Base-by-base conservation (phyloP, 1,140 invertebrate species). In the Drosophila eugracilis region DNA sequence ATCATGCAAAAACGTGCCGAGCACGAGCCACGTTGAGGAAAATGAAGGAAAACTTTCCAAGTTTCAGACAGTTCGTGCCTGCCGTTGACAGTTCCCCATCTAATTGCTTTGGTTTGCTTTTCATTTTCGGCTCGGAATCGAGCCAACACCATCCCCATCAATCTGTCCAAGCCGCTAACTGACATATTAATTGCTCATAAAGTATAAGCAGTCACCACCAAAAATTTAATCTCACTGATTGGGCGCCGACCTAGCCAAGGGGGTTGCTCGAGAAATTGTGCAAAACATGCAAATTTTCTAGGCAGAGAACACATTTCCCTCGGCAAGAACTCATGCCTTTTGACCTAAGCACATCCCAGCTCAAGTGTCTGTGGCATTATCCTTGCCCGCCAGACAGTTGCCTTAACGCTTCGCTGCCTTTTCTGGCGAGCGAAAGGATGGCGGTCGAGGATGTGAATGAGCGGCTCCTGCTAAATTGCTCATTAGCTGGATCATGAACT, bases 1-100 rank as follows among this genome's bases (percentile, higher is more conserved):
- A 77, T 88, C 80, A 85, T 85, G 83, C 80, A 88, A 77, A 88
- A 85, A 81, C 80, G 83, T 85, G 80, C 54, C 80, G 54, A 30
- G 12, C 81, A 88, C 80, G 83, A 81, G 80, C 59, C 81, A 39
- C 15, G n/a, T n/a, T 14, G 26, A 42, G 62, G 47, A 53, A 78
- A 78, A 45, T 47, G 34, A 21, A 54, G 69, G 69, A 75, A 78
- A 70, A 70, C 45, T 48, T 66, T 62, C 24, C 67, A 54, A 69
- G 55, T 59, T 57, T 24, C 24, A 36, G 30, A 24, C 41, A 62
- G 30, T 63, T 62, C 49, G 50, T 67, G 77, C 44, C 81, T 84
- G 79, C 4, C 59, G 54, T 36, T 75, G 79, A 85, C 79, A 78
- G 58, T 83, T 84, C 62, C 26, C 59, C 39, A 50, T 63, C 70